Evolutionary conservation across 2,888 invertebrate genomes (phyloP), one percentile per base, ranked within the genome.

Genomic region (Trichogramma dendrolimi): DNA sequence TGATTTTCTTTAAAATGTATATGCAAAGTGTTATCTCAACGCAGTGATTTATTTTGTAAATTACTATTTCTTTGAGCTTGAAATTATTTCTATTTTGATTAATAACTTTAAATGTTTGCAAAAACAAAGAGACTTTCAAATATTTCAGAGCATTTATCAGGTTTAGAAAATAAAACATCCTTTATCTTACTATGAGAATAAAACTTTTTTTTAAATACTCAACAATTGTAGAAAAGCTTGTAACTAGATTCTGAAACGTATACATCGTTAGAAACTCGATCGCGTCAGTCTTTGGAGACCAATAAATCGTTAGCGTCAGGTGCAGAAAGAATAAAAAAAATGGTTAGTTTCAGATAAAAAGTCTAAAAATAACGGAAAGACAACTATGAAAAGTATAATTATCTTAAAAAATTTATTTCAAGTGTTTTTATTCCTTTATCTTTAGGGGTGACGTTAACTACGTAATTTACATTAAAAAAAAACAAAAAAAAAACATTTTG

Each of bases 181-280:
- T 27, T 27, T 27, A 27, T 27, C 27, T 27, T 27, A 27, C 27
- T 2, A 27, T 27, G 27, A 2, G 27, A 27, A 27, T 27, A 27
- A 27, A 27, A 27, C 27, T 27, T 27, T 27, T 27, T 27, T 27
- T 27, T 27, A 27, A 27, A 27, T 27, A 27, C 27, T 27, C 27
- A 27, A 27, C 27, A 27, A 27, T 27, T 27, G 27, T 27, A 27
- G 27, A 27, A 51, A 51, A 64, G 54, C 46, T 57, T 50, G 62
- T 62, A 62, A 57, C 62, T 56, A 61, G 56, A 56, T 10, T 61
- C 59, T 61, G 54, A 51, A 60, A 60, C 58, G 56, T 61, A 62
- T 64, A 64, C 60, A 64, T 64, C 55, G 52, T 64, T 64, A 59
- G 59, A 58, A 61, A 64, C 47, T 66, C 55, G 62, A 66, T 62